A percentile compares a stretch with the other conserved stretches of the same genome.
These are phyloP conservation scores for Eulemur albifrons DNA, from an alignment of 2,797 vertebrate genomes.

Conservation along the genomic window DNA sequence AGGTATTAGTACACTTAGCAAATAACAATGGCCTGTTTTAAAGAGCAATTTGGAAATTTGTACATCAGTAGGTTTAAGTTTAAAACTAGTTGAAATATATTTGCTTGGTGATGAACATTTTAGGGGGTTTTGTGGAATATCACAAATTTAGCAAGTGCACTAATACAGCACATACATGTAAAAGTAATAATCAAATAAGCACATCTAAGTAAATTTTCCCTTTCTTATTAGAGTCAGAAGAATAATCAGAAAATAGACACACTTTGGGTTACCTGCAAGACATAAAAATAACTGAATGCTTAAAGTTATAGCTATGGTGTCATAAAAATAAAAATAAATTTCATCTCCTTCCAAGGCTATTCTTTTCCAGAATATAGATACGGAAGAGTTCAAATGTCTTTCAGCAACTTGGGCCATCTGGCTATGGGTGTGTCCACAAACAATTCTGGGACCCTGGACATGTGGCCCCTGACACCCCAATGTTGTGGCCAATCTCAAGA, in stretches of 20 bases:
- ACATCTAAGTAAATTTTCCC: neutral
- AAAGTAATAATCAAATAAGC: neutral
- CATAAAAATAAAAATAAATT: neutral
- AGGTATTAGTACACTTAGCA: neutral
- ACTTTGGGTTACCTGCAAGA: neutral
- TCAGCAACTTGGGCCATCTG: neutral
- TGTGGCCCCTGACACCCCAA: accelerated
- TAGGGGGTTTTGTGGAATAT: neutral
- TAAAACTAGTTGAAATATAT: neutral
- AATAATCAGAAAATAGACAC: neutral
- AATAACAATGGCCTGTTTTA: neutral
- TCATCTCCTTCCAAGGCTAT: neutral
- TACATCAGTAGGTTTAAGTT: neutral
- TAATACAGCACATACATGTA: neutral
- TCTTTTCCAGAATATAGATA: neutral
- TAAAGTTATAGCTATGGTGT: neutral
- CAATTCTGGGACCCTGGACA: neutral
- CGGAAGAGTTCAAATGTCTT: neutral
- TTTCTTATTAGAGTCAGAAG: neutral
- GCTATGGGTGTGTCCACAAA: neutral
- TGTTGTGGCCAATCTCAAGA: neutral
- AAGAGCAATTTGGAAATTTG: neutral
- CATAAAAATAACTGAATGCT: neutral
- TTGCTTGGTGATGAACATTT: neutral
- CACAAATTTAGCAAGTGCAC: neutral